These are phyloP conservation scores for Macrotrachela quadricornifera DNA, from an alignment of 1,140 invertebrate genomes.

Conservation along the genomic window DNA sequence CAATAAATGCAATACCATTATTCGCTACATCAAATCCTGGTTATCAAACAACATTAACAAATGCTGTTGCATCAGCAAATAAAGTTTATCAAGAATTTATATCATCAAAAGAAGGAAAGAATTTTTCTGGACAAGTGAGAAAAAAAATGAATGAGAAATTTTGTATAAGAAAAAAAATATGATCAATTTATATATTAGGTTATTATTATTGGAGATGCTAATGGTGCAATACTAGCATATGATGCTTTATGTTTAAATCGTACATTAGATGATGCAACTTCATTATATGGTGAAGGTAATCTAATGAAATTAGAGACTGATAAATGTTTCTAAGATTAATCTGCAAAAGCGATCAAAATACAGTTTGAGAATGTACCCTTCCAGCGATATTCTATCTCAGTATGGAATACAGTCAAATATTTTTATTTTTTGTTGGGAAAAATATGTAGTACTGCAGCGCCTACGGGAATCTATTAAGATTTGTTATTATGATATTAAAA, in stretches of 20 bases:
- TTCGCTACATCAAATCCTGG: conserved; percentile 62
- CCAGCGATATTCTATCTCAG: too few species aligned
- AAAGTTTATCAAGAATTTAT: conserved; percentile 70
- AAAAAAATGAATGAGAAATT: conserved; percentile 35
- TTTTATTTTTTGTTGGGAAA: too few species aligned
- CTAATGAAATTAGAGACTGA: too few species aligned
- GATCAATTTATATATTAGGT: conserved; percentile 34
- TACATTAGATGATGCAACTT: too few species aligned
- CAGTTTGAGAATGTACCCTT: too few species aligned
- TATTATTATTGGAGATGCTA: conserved; percentile 44
- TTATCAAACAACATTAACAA: conserved; percentile 34
- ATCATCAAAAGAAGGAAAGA: conserved; percentile 64
- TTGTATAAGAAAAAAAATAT: neutral
- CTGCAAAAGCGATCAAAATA: too few species aligned
- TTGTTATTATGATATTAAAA: too few species aligned
- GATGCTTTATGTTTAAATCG: conserved; percentile 53
- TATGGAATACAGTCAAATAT: too few species aligned
- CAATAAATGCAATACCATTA: conserved; percentile 74
- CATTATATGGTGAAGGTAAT: too few species aligned
- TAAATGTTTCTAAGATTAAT: too few species aligned
- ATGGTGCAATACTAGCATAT: conserved; percentile 71
- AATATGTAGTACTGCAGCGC: too few species aligned
- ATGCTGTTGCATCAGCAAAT: conserved; percentile 54
- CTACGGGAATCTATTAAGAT: too few species aligned
- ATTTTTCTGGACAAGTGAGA: conserved; percentile 65